Conservation (phyloP, 2,888 invertebrate species). For the Oxytorus armatus region DNA sequence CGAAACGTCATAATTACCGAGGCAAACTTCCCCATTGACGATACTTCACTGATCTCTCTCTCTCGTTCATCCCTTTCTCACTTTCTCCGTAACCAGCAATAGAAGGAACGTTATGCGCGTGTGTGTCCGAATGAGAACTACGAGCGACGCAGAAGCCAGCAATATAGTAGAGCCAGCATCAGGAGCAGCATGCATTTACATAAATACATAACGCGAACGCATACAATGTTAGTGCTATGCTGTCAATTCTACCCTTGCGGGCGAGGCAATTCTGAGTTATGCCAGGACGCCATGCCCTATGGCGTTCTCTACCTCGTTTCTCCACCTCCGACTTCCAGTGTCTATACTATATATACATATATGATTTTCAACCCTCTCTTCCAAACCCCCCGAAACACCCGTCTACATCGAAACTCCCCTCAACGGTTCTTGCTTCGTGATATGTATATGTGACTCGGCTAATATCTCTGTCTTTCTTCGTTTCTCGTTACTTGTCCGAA, state of each 20-base stretch:
- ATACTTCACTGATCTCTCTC: constrained; percentile 14
- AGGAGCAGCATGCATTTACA: constrained; percentile 82
- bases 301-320: constrained; percentile 69
- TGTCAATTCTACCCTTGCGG: constrained; percentile 84
- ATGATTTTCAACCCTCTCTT: constrained; percentile 51
- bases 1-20: not conserved
- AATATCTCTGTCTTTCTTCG: constrained; percentile 54
- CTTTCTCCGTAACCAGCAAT: too few species aligned
- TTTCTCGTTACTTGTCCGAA: constrained; percentile 47
- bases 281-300: constrained; percentile 81
- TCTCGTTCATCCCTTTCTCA: constrained; percentile 30
- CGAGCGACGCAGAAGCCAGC: constrained; percentile 36
- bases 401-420: constrained; percentile 38
- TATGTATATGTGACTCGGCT: constrained; percentile 43
- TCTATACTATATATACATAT: constrained; percentile 40
- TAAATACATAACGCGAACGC: constrained; percentile 84
- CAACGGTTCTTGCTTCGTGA: constrained; percentile 46
- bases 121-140: constrained; percentile 62
- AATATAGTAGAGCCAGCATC: constrained; percentile 32
- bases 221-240: constrained; percentile 84
- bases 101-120: constrained; percentile 33
- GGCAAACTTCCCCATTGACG: too few species aligned
- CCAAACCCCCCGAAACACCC: constrained; percentile 31
- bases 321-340: constrained; percentile 65
- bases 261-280: constrained; percentile 84